Evolutionary conservation across 92 coral and sea anemone genomes (phyloP), one percentile per base, ranked within the genome.

Genomic region (Hydrozoanthus gracilis): DNA sequence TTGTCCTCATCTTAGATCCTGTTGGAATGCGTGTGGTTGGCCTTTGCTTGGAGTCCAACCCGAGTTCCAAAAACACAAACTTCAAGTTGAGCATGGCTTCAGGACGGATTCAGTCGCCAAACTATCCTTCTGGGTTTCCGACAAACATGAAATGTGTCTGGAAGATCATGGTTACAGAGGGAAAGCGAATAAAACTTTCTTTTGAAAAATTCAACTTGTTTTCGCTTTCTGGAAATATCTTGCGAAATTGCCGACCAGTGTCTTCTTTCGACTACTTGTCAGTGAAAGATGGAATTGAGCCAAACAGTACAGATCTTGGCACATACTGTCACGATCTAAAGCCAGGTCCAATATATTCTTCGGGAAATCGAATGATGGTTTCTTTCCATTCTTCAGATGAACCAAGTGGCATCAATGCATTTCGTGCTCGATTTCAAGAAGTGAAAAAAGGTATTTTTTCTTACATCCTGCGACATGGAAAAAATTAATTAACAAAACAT

Each of bases 91-190:
- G 6, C 8, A 35, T 18, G 8, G 44, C 73, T 5, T 68, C 73
- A 52, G 96, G 96, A 45, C 87, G 82, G 66, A 79, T 93, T 10
- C 90, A 93, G 77, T 88, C 93, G 11, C 96, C 96, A 18, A 64
- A 82, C 17, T 91, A 91, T 55, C 96, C 96, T 9, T 82, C 83
- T 51, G 10, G 3, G 18, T 93, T 91, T 75, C 93, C 96, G 4
- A 66, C 87, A 4, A 92, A 88, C 14, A 79, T 86, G 17, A 73
- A 44, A 10, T 93, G 96, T 51, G 73, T 76, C 49, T 93, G 96
- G 96, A 88, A 88, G 61, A 93, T 93, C 51, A 86, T 71, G 44
- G 85, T 82, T 62, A 83, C 92, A 44, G 55, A 50, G 48, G 90
- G 82, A 47, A 82, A 80, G 44, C 92, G 88, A 14, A 78, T 86